These are phyloP conservation scores for Phalacrocorax brasilianus DNA, from an alignment of 2,113 vertebrate genomes.

Conservation along the genomic window DNA sequence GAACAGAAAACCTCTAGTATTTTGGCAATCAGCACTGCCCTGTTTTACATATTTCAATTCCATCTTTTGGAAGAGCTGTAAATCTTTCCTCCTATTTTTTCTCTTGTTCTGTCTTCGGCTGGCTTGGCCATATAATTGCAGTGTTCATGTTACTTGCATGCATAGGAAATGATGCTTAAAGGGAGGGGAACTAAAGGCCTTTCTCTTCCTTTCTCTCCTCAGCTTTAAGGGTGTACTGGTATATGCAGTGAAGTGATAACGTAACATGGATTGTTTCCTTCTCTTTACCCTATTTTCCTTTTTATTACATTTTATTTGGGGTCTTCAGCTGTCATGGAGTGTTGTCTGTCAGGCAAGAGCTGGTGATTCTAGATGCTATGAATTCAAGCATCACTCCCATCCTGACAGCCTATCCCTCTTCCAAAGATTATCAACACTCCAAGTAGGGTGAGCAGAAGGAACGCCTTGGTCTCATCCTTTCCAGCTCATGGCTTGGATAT, in stretches of 20 bases:
- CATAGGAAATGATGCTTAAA: not conserved
- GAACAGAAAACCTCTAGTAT: slow-evolving; percentile 55
- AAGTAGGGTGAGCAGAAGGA: not conserved
- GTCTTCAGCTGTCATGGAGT: not conserved
- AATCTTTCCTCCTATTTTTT: not conserved
- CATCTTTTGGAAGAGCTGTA: slow-evolving; percentile 28
- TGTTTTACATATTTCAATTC: slow-evolving; percentile 36
- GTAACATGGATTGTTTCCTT: not conserved
- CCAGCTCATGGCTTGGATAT: not conserved
- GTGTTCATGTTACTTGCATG: not conserved
- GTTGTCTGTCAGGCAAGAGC: not conserved
- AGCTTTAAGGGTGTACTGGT: not conserved
- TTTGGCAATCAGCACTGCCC: slow-evolving; percentile 28
- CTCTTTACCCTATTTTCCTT: not conserved
- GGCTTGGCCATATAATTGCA: not conserved
- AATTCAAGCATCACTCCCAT: not conserved
- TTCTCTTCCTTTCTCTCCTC: not conserved
- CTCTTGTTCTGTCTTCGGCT: not conserved
- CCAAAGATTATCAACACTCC: not conserved
- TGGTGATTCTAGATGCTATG: not conserved
- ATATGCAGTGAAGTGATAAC: not conserved
- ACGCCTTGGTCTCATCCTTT: not conserved
- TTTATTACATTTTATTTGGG: not conserved
- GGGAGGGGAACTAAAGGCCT: not conserved
- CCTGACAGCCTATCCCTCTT: not conserved